Percentiles rank a stretch among this genome's conserved stretches.
Conservation (phyloP, 2,113 vertebrate species). For the Acanthochromis polyacanthus region DNA sequence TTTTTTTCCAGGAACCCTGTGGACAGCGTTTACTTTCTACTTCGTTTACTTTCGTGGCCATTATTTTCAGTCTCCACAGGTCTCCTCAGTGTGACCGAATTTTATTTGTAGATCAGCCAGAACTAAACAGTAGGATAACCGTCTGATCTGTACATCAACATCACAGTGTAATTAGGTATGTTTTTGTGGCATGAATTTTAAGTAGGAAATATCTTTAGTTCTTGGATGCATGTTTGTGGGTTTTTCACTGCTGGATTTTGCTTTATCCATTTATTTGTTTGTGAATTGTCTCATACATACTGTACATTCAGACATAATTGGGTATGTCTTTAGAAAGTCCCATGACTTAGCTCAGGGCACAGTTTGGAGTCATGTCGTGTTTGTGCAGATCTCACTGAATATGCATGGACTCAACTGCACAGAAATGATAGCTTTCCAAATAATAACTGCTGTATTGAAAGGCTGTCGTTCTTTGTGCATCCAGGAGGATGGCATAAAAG, state of each 20-base stretch:
- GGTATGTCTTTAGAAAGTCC: slow-evolving; percentile 3
- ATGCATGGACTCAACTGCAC: slow-evolving; percentile 34
- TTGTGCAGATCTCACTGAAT: slow-evolving; percentile 13
- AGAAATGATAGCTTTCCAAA: slow-evolving; percentile 61
- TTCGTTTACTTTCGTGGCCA: background rate
- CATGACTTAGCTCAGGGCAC: slow-evolving; percentile 17
- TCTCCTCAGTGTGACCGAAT: background rate
- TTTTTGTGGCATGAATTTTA: background rate
- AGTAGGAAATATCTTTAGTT: background rate
- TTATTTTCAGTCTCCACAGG: background rate
- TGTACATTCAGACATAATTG: background rate
- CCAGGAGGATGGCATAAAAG: slow-evolving; percentile 6
- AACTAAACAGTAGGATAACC: background rate
- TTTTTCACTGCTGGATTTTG: background rate
- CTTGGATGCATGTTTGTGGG: background rate
- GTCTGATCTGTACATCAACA: background rate
- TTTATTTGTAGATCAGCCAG: background rate
- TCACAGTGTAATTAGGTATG: background rate
- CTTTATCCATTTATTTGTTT: background rate
- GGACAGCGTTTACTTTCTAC: rapidly evolving
- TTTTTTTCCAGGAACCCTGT: slow-evolving; percentile 18
- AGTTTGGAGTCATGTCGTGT: slow-evolving; percentile 21
- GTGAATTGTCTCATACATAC: background rate
- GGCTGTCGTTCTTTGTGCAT: slow-evolving; percentile 28
- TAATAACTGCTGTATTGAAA: slow-evolving; percentile 28